Conservation (phyloP, 2,797 vertebrate species). For the Acropternis orthonyx region DNA sequence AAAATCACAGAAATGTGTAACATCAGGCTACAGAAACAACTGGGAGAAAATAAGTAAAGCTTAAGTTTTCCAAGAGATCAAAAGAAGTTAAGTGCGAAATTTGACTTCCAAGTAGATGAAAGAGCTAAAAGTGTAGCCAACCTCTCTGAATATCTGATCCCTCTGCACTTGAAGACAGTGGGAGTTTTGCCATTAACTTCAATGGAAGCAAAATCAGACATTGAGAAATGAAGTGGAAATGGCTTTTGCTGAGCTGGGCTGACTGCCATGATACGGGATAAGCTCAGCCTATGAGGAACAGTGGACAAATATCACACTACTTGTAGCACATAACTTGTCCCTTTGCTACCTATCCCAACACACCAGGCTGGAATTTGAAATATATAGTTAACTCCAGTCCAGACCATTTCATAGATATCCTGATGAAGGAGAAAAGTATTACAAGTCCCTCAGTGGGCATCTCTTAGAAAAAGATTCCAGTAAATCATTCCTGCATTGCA, state of each 20-base stretch:
- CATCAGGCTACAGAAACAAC: neutral
- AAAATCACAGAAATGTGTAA: neutral
- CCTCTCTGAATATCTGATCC: constrained; percentile 45
- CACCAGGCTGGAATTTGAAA: constrained; percentile 31
- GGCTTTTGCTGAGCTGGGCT: constrained; percentile 56
- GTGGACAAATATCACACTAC: constrained; percentile 34
- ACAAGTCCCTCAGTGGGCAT: neutral
- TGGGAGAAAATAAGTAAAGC: neutral
- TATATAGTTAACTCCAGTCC: neutral
- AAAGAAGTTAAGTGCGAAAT: constrained; percentile 40
- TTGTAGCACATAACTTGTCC: neutral
- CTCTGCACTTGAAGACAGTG: constrained; percentile 49
- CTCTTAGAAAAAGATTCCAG: neutral
- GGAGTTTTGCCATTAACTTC: constrained; percentile 60
- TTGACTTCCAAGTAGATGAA: constrained; percentile 50
- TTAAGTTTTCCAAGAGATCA: constrained; percentile 12
- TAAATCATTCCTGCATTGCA: constrained; percentile 10
- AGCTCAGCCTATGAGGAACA: constrained; percentile 33
- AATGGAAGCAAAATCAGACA: constrained; percentile 52
- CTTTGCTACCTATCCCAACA: constrained; percentile 7
- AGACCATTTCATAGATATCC: neutral
- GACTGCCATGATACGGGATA: constrained; percentile 11
- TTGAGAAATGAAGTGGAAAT: constrained; percentile 57
- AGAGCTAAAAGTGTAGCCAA: constrained; percentile 6
- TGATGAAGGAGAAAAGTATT: neutral